A percentile compares a stretch with the other conserved stretches of the same genome.
Conservation (phyloP, 2,797 vertebrate genomes). For the Ctenopoma kingsleyae region DNA sequence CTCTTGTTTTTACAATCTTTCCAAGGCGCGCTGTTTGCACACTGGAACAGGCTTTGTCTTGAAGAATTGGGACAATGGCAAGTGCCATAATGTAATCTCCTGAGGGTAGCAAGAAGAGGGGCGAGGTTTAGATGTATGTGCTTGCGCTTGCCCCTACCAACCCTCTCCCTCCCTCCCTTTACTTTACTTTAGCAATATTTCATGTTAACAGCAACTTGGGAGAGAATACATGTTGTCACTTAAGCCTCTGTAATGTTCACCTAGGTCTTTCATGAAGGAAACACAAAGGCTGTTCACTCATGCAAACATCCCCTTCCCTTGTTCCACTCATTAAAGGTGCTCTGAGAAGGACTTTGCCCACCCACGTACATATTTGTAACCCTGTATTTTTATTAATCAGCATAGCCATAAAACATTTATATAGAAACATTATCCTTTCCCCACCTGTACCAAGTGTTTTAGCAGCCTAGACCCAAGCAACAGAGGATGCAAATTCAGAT, state of each 20-base stretch:
- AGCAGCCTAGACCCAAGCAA: slow-evolving; percentile 6
- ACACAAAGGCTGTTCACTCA: slow-evolving; percentile 71
- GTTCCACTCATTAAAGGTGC: slow-evolving; percentile 47
- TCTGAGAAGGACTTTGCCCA: slow-evolving; percentile 45
- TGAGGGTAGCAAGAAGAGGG: slow-evolving; percentile 66
- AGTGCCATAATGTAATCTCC: slow-evolving; percentile 79
- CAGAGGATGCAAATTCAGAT: not conserved
- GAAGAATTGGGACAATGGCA: slow-evolving; percentile 71
- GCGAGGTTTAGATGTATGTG: slow-evolving; percentile 73
- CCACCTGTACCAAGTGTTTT: slow-evolving; percentile 4
- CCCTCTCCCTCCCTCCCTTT: slow-evolving; percentile 34
- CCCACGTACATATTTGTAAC: slow-evolving; percentile 48
- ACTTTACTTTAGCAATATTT: slow-evolving; percentile 68
- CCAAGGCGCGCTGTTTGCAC: slow-evolving; percentile 75
- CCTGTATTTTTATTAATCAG: slow-evolving; percentile 1
- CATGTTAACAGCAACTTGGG: slow-evolving; percentile 61
- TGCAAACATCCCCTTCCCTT: slow-evolving; percentile 67
- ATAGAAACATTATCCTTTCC: slow-evolving; percentile 1
- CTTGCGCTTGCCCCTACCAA: slow-evolving; percentile 68
- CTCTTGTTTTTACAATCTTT: slow-evolving; percentile 83
- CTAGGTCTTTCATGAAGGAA: slow-evolving; percentile 56
- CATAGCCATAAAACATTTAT: slow-evolving; percentile 22
- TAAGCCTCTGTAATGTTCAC: slow-evolving; percentile 66
- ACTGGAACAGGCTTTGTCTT: slow-evolving; percentile 80
- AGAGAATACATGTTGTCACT: slow-evolving; percentile 72